Conservation (phyloP, 2,888 invertebrate genomes). For the Podotricha telesiphe region DNA sequence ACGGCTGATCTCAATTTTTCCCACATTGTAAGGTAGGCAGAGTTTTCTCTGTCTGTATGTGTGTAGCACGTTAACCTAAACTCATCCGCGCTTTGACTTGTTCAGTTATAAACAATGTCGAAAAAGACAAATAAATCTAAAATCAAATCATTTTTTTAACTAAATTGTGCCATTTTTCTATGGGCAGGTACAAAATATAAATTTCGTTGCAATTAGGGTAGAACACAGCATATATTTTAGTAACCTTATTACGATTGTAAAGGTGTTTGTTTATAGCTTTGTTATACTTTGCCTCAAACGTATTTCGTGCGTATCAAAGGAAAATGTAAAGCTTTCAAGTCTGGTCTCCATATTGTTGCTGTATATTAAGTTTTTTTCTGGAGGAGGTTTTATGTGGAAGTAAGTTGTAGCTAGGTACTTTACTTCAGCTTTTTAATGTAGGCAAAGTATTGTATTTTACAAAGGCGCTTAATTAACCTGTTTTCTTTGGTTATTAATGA, state of each 20-base stretch:
- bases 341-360: constrained; percentile 29
- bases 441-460: not conserved
- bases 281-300: constrained; percentile 37
- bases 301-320: constrained; percentile 41
- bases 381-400: constrained; percentile 5
- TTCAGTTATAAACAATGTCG: no score
- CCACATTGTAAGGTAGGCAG: no score
- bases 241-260: constrained; percentile 29
- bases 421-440: constrained; percentile 4
- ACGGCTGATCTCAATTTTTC: no score
- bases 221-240: constrained; percentile 7
- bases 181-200: not conserved
- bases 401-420: not conserved
- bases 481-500: not conserved
- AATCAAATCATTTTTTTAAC: not conserved
- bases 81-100: no score
- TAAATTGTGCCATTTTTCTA: not conserved
- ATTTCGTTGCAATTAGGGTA: constrained; percentile 6
- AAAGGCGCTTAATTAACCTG: not conserved
- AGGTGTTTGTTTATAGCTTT: constrained; percentile 37
- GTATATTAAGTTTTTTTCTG: constrained; percentile 39
- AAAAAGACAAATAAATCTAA: not conserved
- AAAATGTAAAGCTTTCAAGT: constrained; percentile 43
- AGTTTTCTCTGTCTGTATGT: no score
- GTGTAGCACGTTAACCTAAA: no score